Conservation (phyloP, 2,888 invertebrate genomes). For the Scaptomyza flava region DNA sequence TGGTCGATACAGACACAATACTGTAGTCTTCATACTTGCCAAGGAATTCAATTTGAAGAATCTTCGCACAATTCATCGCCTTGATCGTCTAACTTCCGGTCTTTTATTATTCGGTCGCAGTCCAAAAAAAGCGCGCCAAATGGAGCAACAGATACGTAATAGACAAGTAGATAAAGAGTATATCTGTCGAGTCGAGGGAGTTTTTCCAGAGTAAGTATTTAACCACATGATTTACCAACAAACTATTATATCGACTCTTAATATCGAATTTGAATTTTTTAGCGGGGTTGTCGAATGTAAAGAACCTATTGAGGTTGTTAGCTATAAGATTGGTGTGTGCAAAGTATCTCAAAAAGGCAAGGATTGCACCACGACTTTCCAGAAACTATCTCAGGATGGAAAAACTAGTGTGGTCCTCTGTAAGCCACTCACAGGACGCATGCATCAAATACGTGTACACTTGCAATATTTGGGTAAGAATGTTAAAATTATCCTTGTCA, state of each 20-base stretch:
- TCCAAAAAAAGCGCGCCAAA: slow-evolving; percentile 95
- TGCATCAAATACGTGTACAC: slow-evolving; percentile 99
- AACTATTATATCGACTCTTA: not conserved
- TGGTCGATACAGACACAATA: slow-evolving; percentile 98
- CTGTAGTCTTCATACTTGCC: slow-evolving; percentile 97
- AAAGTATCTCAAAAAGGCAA: slow-evolving; percentile 97
- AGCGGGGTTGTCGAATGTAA: slow-evolving; percentile 93
- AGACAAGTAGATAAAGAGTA: slow-evolving; percentile 97
- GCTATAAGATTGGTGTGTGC: slow-evolving; percentile 98
- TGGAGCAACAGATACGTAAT: slow-evolving; percentile 97
- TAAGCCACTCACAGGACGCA: slow-evolving; percentile 97
- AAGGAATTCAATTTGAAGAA: slow-evolving; percentile 98
- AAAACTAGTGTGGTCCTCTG: slow-evolving; percentile 97
- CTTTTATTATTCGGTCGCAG: slow-evolving; percentile 96
- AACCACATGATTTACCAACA: not conserved
- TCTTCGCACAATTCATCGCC: slow-evolving; percentile 96
- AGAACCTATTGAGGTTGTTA: slow-evolving; percentile 96
- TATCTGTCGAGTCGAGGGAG: slow-evolving; percentile 96
- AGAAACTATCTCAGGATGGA: slow-evolving; percentile 94
- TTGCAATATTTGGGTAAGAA: slow-evolving; percentile 94
- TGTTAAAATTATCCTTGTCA: not conserved
- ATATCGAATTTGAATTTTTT: slow-evolving; percentile 74
- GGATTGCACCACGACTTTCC: slow-evolving; percentile 95
- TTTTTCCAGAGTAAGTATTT: slow-evolving; percentile 93
- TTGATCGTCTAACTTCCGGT: slow-evolving; percentile 97